Evolutionary conservation across 2,113 vertebrate species (phyloP), one percentile per base, ranked within the genome.

Genomic region (Lutjanus erythropterus): DNA sequence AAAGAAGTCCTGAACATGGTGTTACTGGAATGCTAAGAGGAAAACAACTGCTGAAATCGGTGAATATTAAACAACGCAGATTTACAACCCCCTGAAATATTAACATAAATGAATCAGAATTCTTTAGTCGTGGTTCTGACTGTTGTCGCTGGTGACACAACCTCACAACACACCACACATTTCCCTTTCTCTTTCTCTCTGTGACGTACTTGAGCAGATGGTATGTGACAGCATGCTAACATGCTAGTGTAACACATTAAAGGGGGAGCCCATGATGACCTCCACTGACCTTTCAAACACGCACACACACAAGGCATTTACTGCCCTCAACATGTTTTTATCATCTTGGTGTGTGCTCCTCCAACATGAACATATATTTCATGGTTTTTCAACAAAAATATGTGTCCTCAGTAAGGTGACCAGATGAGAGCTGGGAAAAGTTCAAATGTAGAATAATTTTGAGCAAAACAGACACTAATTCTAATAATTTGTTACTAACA

Each of bases 181-280:
- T 19, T 41, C 33, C 29, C 19, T 76, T 39, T 25, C 23, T 35
- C 9, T 16, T 14, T 79, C 27, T 25, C 0, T 39, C 27, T 72
- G 46, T 67, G 61, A 82, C n/a, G n/a, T 61, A 70, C 37, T 60
- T 71, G 71, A 79, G 53, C 61, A 77, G 62, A 77, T 61, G 33
- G 64, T 55, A 83, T 75, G 77, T 83, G 70, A 77, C 66, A 33
- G 78, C 25, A 60, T 9, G 35, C 75, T 66, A 58, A 70, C 61
- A 42, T 61, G 33, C 58, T 58, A 53, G 46, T 80, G 75, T 59
- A 61, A 66, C 25, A 49, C 56, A 53, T 65, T 55, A 35, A n/a
- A 71, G 23, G 1, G 35, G 8, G 16, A 47, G 49, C 25, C 21
- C 47, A 25, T 39, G 14, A 25, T 25, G 44, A 61, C 65, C 60